Conservation (phyloP, 1,140 invertebrate species). For the Drosophila azteca region DNA sequence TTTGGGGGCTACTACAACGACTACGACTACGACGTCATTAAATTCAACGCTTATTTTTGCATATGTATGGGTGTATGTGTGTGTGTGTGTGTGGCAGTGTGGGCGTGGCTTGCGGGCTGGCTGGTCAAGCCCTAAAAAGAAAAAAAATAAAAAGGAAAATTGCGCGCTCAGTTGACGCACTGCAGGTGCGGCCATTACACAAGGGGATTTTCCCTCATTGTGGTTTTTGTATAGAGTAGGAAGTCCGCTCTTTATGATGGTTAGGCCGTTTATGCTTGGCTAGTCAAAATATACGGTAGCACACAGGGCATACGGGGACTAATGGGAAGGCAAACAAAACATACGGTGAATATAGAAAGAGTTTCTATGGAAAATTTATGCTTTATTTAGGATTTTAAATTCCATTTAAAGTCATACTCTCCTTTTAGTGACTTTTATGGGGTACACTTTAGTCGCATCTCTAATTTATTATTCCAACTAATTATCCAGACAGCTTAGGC, state of each 20-base stretch:
- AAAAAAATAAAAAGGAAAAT: slow-evolving; percentile 58
- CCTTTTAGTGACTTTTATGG: background rate
- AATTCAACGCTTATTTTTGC: slow-evolving; percentile 54
- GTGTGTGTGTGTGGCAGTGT: background rate
- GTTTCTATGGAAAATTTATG: no score
- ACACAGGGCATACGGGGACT: background rate
- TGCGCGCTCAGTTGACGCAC: slow-evolving; percentile 62
- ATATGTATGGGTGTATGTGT: slow-evolving; percentile 29
- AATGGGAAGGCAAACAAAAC: no score
- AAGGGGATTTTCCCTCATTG: slow-evolving; percentile 27
- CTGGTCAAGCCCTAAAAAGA: slow-evolving; percentile 42
- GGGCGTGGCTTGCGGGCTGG: slow-evolving; percentile 22
- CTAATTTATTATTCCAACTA: background rate
- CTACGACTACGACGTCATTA: slow-evolving; percentile 44
- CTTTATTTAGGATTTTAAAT: no score
- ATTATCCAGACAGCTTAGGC: slow-evolving; percentile 16
- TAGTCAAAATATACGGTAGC: slow-evolving; percentile 7
- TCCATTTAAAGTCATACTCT: no score
- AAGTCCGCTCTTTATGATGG: slow-evolving; percentile 52
- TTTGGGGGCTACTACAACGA: slow-evolving; percentile 21
- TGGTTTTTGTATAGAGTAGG: slow-evolving; percentile 14
- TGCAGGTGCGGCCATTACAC: slow-evolving; percentile 71
- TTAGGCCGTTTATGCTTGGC: slow-evolving; percentile 31
- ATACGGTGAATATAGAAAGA: background rate
- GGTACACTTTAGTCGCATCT: background rate